Base-by-base conservation (phyloP, 2,888 invertebrate species). In the Coleophora flavipennella region DNA sequence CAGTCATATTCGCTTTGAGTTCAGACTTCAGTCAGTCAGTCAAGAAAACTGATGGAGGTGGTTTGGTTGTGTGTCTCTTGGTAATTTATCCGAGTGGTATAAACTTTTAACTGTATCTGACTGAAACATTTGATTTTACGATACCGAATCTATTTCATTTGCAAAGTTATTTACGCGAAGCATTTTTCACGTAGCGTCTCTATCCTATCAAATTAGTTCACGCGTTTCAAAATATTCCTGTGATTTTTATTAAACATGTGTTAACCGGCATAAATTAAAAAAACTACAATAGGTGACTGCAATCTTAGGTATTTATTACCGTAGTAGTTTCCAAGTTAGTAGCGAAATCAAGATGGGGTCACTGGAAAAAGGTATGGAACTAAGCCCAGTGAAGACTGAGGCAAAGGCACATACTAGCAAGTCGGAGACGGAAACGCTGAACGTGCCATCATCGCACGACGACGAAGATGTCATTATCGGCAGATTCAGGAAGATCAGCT, bases 391-490 rank as follows among this genome's bases (percentile, higher is more conserved):
- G 31, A 79, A 69, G 11, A 28, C 4, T 2, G 38, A 33, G 43
- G 45, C 58, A 1, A 33, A 33, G 43, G 45, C 58, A 1, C 66
- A 65, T 36, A 50, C 55, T 6, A 57, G 51, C 31, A 54, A 58
- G n/a, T 62, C 53, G 8, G 40, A 50, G 14, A 28, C 34, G 1
- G 72, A 75, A 2, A 66, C 62, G 29, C 44, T 68, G 26, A 56
- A 50, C 33, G 51, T 68, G 31, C 73, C 72, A 11, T 58, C 64
- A 20, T 20, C 20, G 6, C 20, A 20, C 6, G 61, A 66, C 26
- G 80, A 80, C 36, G 81, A 84, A 43, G 85, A 85, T 49, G 75
- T 85, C 31, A 83, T 85, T 40, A 85, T 85, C 35, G 85, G 85
- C 9, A 64, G 85, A 43, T 85, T 85, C 57, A 57, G 85, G 35